Evolutionary conservation across 2,113 vertebrate species (phyloP).

Genomic region (Cyphomyrus plagiostoma): DNA sequence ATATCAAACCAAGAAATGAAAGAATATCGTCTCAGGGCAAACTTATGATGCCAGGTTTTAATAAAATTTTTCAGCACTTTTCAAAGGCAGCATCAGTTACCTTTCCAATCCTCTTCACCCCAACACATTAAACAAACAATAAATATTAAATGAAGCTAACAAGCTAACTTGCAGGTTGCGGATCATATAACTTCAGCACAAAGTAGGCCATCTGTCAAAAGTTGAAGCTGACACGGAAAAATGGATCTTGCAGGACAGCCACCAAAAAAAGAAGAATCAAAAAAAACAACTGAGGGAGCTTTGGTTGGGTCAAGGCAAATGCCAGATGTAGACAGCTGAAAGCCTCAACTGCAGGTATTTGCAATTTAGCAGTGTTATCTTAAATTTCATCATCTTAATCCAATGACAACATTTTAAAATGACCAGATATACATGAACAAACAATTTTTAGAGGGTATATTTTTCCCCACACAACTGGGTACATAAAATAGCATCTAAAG

Average conservation of each 20-base stretch:
- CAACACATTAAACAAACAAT: constrained; percentile 5
- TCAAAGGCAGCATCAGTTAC: not conserved
- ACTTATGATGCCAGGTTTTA: not conserved
- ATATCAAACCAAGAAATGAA: not conserved
- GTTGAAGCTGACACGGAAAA: not conserved
- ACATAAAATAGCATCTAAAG: not conserved
- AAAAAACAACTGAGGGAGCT: not conserved
- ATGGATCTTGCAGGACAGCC: not conserved
- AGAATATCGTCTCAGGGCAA: not conserved
- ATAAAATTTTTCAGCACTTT: not conserved
- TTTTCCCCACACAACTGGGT: not conserved
- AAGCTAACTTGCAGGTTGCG: not conserved
- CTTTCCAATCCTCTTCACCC: not conserved
- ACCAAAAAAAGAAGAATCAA: not conserved
- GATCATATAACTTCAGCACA: constrained; percentile 7
- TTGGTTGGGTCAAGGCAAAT: not conserved
- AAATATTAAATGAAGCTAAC: constrained; percentile 5
- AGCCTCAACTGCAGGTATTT: not conserved
- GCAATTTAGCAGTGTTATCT: not conserved
- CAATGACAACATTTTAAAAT: not conserved
- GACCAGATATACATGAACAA: not conserved
- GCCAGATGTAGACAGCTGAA: not conserved
- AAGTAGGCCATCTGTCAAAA: not conserved
- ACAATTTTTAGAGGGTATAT: not conserved
- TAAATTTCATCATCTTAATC: not conserved